Conservation (phyloP, 1,140 invertebrate species). For the Bombus picipes region DNA sequence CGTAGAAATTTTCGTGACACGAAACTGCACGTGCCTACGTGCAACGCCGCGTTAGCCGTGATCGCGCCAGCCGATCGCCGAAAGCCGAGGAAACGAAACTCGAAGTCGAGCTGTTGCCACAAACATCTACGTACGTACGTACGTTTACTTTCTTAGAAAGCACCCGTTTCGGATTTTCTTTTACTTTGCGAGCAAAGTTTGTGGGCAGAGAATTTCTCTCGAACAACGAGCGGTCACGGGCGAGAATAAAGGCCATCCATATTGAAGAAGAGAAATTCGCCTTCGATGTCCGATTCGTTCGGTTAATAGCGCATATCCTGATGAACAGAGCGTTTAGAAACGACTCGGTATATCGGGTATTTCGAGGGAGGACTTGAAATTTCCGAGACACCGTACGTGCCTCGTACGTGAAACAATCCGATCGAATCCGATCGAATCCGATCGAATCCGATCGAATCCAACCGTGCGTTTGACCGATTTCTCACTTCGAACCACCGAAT, state of each 20-base stretch:
- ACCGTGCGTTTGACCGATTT: slow-evolving; percentile 60
- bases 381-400: slow-evolving; percentile 33
- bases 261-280: slow-evolving; percentile 21
- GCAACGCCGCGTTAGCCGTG: fast-evolving
- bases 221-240: not conserved
- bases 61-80: too few relatives aligned
- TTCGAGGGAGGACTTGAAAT: not conserved
- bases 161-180: not conserved
- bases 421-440: not conserved
- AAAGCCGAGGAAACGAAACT: too few relatives aligned
- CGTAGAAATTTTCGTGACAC: too few relatives aligned
- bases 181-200: slow-evolving; percentile 8
- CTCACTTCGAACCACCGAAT: slow-evolving; percentile 49
- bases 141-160: not conserved
- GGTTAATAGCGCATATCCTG: slow-evolving; percentile 1
- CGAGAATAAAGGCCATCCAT: not conserved
- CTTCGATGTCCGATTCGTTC: too few relatives aligned
- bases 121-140: too few relatives aligned
- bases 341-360: not conserved
- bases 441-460: not conserved
- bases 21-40: too few relatives aligned
- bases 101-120: not conserved
- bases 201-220: not conserved
- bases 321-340: not conserved
- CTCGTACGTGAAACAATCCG: slow-evolving; percentile 59